phyloP scores from a whole-genome alignment of 2,113 vertebrate species.

The Oxygymnocypris stewartii region DNA sequence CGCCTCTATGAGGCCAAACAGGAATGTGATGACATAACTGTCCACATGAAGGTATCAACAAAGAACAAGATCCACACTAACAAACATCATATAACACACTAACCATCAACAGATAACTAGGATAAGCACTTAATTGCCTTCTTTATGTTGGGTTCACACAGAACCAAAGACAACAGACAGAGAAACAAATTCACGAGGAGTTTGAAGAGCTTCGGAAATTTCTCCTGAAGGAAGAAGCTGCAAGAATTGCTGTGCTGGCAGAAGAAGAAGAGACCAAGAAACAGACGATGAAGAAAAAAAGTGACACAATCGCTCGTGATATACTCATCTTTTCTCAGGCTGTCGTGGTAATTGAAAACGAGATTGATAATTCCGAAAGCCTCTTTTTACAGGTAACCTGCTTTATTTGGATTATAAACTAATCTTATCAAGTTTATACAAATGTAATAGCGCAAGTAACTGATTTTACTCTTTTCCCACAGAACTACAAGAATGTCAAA shows the following conservation, averaged over 20 bases:
- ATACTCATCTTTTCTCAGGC: constrained; percentile 74
- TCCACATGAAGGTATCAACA: constrained; percentile 79
- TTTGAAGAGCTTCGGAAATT: constrained; percentile 71
- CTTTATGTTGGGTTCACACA: constrained; percentile 43
- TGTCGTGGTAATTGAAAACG: constrained; percentile 73
- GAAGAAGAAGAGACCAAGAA: constrained; percentile 71
- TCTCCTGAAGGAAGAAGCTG: constrained; percentile 68
- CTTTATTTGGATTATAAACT: background rate
- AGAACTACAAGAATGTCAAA: constrained; percentile 74
- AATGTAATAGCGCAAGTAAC: background rate
- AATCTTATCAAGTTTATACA: background rate
- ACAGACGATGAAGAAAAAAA: constrained; percentile 69
- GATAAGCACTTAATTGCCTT: background rate
- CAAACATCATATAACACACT: background rate
- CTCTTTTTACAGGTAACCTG: constrained; percentile 71
- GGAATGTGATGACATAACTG: constrained; percentile 76
- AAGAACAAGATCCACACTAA: constrained; percentile 25
- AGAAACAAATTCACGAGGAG: constrained; percentile 69
- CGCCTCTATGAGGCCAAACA: constrained; percentile 78
- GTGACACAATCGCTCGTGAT: constrained; percentile 69
- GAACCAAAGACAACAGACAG: constrained; percentile 72
- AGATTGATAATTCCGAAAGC: constrained; percentile 64
- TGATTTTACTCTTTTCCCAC: constrained; percentile 45
- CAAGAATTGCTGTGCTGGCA: constrained; percentile 62
- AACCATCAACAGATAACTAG: constrained; percentile 1